Percentiles rank a stretch among this genome's conserved stretches.
Conservation (phyloP, 2,888 invertebrate genomes). For the Monoplex corrugatus region DNA sequence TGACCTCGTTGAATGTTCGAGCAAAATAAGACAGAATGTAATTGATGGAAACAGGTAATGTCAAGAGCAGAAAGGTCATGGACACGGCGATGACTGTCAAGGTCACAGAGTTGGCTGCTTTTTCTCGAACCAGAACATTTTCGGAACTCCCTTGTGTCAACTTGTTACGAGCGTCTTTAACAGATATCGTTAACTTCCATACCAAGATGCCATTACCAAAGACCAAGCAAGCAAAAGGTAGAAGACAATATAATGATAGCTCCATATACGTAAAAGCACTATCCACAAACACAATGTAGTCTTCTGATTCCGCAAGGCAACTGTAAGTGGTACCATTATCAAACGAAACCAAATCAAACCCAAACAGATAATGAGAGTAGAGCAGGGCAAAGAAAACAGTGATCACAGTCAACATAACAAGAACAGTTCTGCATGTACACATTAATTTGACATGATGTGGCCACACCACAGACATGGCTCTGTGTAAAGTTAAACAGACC, state of each 20-base stretch:
- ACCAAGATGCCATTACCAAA: not conserved
- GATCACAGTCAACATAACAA: not conserved
- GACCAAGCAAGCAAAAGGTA: not conserved
- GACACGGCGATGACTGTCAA: constrained; percentile 19
- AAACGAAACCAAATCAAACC: no score
- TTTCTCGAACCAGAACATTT: not conserved
- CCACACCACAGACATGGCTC: constrained; percentile 28
- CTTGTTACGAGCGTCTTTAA: not conserved
- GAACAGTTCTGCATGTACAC: not conserved
- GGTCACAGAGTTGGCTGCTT: constrained; percentile 15
- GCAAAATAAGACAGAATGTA: no score
- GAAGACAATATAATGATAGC: not conserved
- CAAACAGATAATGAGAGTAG: not conserved
- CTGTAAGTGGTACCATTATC: no score
- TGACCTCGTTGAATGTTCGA: no score
- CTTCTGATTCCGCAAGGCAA: no score
- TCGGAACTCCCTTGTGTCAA: not conserved
- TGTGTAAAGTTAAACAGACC: not conserved
- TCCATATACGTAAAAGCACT: not conserved
- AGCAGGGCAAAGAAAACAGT: not conserved
- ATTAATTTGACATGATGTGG: not conserved
- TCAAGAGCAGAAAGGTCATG: constrained; percentile 9
- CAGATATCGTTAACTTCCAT: not conserved
- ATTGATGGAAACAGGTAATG: not conserved
- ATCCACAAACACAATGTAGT: not conserved